Conservation (phyloP, 1,140 invertebrate genomes). For the Elysia chlorotica region DNA sequence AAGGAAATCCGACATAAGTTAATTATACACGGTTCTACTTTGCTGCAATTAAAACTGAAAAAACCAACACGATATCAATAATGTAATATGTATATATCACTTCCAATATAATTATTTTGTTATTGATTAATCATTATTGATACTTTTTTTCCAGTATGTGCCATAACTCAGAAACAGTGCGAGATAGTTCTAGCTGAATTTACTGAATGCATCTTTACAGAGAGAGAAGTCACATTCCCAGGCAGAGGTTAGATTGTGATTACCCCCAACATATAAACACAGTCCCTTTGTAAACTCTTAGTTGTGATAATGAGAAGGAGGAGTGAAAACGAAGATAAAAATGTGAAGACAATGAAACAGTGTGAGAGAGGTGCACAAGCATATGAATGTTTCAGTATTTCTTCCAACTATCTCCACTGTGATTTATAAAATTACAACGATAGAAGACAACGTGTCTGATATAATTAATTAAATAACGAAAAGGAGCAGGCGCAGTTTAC, state of each 20-base stretch:
- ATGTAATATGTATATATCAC: neutral
- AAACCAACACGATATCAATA: neutral
- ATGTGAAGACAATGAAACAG: neutral
- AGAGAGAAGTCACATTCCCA: slow-evolving; percentile 24
- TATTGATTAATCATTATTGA: neutral
- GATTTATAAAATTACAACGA: neutral
- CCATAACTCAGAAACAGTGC: slow-evolving; percentile 24
- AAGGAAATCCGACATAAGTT: neutral
- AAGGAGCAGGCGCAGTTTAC: neutral
- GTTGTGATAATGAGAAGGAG: too few species aligned
- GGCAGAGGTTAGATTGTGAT: slow-evolving; percentile 30
- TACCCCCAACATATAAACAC: too few species aligned
- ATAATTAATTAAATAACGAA: neutral
- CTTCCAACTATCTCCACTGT: neutral
- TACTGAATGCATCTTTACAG: slow-evolving; percentile 32
- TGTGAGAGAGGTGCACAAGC: neutral
- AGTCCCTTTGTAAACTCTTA: too few species aligned
- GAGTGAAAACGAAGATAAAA: neutral
- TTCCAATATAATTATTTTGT: neutral
- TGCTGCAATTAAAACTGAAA: neutral
- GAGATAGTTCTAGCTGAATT: slow-evolving; percentile 27
- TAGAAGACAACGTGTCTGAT: neutral
- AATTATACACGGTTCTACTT: neutral
- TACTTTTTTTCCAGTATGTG: slow-evolving; percentile 27
- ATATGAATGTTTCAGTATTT: neutral